Percentiles rank a stretch among this genome's conserved stretches.
phyloP scores from a whole-genome alignment of 1,140 invertebrate species.

The Drosophila sulfurigaster region DNA sequence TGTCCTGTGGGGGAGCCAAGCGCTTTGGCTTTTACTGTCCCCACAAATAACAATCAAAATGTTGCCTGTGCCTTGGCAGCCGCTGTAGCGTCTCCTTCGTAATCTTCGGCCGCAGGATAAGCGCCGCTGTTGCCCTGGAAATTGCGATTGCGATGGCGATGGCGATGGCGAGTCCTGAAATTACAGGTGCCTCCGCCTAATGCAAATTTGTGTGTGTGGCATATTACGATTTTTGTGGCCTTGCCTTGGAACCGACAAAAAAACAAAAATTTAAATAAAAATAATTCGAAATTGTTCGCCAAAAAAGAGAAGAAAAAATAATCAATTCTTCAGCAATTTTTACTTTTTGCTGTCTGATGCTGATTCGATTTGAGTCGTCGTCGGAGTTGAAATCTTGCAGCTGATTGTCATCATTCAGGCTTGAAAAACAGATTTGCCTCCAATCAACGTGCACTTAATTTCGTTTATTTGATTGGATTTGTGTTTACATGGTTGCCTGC shows the following conservation, averaged over 20 bases:
- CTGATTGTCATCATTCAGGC: conserved; percentile 82
- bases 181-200: conserved; percentile 75
- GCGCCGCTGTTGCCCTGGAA: conserved; percentile 57
- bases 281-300: conserved; percentile 15
- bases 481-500: conserved; percentile 78
- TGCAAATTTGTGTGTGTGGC: conserved; percentile 79
- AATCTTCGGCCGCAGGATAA: conserved; percentile 56
- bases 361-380: conserved; percentile 55
- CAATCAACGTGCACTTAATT: conserved; percentile 83
- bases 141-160: conserved; percentile 60
- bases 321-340: conserved; percentile 44
- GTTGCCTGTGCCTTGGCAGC: conserved; percentile 27
- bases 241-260: no score
- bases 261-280: no score
- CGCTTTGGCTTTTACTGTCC: conserved; percentile 74
- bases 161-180: conserved; percentile 47
- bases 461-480: conserved; percentile 83
- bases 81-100: not conserved
- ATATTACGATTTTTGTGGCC: conserved; percentile 55
- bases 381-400: conserved; percentile 31
- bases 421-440: conserved; percentile 81
- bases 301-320: conserved; percentile 19
- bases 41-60: conserved; percentile 82
- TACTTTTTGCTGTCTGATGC: conserved; percentile 31
- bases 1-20: conserved; percentile 43